Base-by-base conservation (phyloP, 2,113 vertebrate genomes). In the Chaetodon auriga region DNA sequence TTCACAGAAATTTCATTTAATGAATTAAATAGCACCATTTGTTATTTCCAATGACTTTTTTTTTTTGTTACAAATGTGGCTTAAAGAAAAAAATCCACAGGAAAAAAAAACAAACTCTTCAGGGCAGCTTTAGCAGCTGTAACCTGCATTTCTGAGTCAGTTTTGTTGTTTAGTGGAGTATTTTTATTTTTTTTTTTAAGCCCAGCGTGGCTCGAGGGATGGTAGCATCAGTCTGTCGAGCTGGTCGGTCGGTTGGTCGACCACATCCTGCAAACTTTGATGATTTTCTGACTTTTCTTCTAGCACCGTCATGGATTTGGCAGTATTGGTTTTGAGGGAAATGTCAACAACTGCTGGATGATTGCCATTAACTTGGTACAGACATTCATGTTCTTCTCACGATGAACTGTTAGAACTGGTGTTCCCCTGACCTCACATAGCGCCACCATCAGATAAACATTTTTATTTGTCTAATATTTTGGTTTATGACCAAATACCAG, bases 1-100 rank as follows among this genome's bases (percentile, higher is more conserved):
- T 87, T 87, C 36, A 71, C 46, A 54, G 61, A 87, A 85, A 85
- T 88, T 72, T 75, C 35, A 48, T 3, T 55, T 79, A 84, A 87
- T 77, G 63, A 80, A 78, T 81, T 73, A 65, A 85, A 89, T 77
- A 21, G 62, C 60, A 66, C 69, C 15, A 79, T 86, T 78, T 80
- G 51, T 82, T 81, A 68, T 89, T 80, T 85, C 48, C 68, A 74
- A 35, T 60, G 43, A 76, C 19, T 78, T 82, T 38, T 66, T 90
- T 74, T 75, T 51, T 30, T 66, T 90, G 66, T 75, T 51, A 82
- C 49, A 36, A 81, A 70, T 75, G 38, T 8, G 2, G 21, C 76
- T 68, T 49, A 63, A 65, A 64, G 53, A 19, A 36, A 69, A 61
- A 68, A 69, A 46, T 16, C 2, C 19, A 49, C n/a, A 18, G 1